These are phyloP conservation scores for Hypolimnas misippus DNA, from an alignment of 2,888 invertebrate species.

Conservation along the genomic window DNA sequence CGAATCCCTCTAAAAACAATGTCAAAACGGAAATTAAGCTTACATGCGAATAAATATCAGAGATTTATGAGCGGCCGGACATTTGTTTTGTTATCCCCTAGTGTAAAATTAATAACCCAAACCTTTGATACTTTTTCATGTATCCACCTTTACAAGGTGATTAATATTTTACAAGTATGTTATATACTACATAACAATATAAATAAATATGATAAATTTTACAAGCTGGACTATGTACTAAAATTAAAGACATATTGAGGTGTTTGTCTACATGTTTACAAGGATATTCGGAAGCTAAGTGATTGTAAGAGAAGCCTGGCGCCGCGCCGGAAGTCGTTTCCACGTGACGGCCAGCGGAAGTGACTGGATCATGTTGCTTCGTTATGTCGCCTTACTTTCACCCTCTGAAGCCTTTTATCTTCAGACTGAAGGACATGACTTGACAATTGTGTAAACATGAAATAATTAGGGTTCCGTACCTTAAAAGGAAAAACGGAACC, in stretches of 20 bases:
- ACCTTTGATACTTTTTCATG: conserved; percentile 14
- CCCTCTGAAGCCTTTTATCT: conserved; percentile 25
- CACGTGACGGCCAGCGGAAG: conserved; percentile 81
- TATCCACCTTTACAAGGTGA: not conserved
- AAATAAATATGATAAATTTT: not conserved
- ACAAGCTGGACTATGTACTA: not conserved
- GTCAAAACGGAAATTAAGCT: conserved; percentile 76
- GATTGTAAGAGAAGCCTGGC: conserved; percentile 81
- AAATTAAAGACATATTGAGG: conserved; percentile 11
- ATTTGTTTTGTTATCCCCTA: conserved; percentile 18
- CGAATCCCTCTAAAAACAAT: conserved; percentile 78
- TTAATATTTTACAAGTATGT: not conserved
- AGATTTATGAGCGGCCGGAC: conserved; percentile 30
- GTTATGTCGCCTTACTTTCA: conserved; percentile 66
- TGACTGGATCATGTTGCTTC: conserved; percentile 77
- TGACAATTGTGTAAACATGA: conserved; percentile 6
- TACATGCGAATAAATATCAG: conserved; percentile 35
- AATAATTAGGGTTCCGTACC: too few species aligned
- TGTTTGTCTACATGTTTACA: conserved; percentile 42
- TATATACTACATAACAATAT: not conserved
- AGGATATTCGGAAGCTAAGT: conserved; percentile 70
- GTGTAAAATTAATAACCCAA: conserved; percentile 13
- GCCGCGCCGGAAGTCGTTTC: conserved; percentile 80
- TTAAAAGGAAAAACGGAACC: too few species aligned
- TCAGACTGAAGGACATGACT: conserved; percentile 6